A percentile compares a stretch with the other conserved stretches of the same genome.
Conservation (phyloP, 1,140 invertebrate genomes). For the Drosophila elegans region DNA sequence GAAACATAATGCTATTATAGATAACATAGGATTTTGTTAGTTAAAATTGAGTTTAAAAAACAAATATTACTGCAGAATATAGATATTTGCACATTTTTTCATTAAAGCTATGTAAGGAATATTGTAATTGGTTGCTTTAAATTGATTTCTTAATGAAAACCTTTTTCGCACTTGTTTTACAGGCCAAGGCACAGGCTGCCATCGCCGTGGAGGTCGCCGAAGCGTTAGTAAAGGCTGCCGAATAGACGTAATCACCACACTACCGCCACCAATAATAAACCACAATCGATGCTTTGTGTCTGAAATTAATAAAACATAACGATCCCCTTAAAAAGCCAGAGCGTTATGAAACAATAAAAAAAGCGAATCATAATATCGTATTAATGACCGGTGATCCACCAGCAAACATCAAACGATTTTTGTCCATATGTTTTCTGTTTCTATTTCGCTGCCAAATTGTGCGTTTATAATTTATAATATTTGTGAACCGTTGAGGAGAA, state of each 20-base stretch:
- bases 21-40: too few relatives aligned
- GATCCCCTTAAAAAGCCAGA: conserved; percentile 32
- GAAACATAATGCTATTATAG: too few relatives aligned
- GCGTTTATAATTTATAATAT: conserved; percentile 22
- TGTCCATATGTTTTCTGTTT: conserved; percentile 8
- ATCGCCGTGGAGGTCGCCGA: conserved; percentile 98
- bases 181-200: conserved; percentile 95
- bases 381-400: conserved; percentile 50
- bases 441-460: conserved; percentile 1
- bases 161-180: conserved; percentile 46
- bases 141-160: neutral
- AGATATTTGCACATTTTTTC: too few relatives aligned
- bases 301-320: conserved; percentile 73
- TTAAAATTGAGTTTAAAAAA: too few relatives aligned
- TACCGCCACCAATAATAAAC: conserved; percentile 38
- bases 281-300: conserved; percentile 57
- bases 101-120: too few relatives aligned
- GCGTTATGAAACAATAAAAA: conserved; percentile 79
- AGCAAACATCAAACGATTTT: conserved; percentile 7
- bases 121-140: neutral
- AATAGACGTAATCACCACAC: conserved; percentile 85
- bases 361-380: conserved; percentile 66
- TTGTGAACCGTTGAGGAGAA: conserved; percentile 7
- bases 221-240: conserved; percentile 94
- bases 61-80: too few relatives aligned